Percentiles rank a stretch among this genome's conserved stretches.
phyloP scores from a whole-genome alignment of 1,140 invertebrate species.

The Schmidtea mediterranea region DNA sequence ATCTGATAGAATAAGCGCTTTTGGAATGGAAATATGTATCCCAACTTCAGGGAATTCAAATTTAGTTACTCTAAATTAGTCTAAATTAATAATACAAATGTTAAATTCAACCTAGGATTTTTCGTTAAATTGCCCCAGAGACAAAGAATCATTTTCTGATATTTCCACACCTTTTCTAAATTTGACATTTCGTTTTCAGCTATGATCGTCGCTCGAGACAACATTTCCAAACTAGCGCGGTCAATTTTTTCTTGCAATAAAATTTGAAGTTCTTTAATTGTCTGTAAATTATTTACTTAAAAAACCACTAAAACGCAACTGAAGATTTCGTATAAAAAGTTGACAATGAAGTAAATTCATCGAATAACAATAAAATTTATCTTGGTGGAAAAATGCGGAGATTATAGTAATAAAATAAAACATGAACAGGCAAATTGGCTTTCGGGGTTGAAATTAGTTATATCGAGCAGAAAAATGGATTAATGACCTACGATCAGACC shows the following conservation, averaged over 20 bases:
- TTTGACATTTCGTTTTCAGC: conserved; percentile 21
- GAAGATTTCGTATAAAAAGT: no score
- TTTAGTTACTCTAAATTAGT: conserved; percentile 17
- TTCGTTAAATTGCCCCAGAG: conserved; percentile 27
- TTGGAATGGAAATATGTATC: conserved; percentile 21
- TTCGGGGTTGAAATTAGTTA: no score
- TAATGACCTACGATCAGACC: no score
- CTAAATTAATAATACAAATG: not conserved
- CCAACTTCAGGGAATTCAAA: conserved; percentile 19
- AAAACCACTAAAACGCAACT: not conserved
- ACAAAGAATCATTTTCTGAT: conserved; percentile 17
- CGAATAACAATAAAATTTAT: no score
- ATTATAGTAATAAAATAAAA: no score
- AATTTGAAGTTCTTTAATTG: conserved; percentile 17
- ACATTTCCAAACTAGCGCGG: conserved; percentile 14
- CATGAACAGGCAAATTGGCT: no score
- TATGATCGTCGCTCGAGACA: conserved; percentile 16
- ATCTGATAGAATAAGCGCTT: conserved; percentile 17
- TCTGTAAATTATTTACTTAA: conserved; percentile 12
- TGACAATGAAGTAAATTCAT: no score
- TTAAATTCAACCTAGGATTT: conserved; percentile 15
- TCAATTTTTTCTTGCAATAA: conserved; percentile 19
- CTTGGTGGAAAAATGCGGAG: no score
- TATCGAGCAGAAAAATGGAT: no score
- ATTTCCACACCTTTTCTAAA: conserved; percentile 14